Percentiles rank a stretch among this genome's conserved stretches.
Evolutionary conservation across 2,113 vertebrate genomes (phyloP).

Genomic region (Saguinus midas): DNA sequence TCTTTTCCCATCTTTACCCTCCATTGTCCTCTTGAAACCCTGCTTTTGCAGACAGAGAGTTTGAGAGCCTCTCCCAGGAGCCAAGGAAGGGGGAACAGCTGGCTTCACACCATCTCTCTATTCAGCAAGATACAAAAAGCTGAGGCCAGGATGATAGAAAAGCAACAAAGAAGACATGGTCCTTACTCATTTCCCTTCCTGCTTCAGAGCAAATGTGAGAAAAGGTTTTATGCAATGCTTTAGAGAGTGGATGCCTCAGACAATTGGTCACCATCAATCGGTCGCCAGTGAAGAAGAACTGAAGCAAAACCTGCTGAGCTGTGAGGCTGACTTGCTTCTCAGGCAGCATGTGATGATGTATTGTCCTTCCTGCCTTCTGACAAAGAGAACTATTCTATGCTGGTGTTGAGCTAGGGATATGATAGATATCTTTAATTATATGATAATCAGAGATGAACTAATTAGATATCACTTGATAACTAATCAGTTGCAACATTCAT

Average conservation of each 20-base stretch:
- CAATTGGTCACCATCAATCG: rapidly evolving
- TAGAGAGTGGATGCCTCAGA: too few relatives aligned
- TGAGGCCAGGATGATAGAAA: not conserved
- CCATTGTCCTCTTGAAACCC: not conserved
- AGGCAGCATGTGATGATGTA: rapidly evolving
- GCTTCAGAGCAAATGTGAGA: not conserved
- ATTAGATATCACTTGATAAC: conserved; percentile 62
- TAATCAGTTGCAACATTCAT: conserved; percentile 58
- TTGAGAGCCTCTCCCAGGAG: not conserved
- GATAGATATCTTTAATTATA: conserved; percentile 49
- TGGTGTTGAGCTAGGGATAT: not conserved
- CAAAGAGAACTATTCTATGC: not conserved
- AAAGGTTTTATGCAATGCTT: not conserved
- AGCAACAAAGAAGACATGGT: too few relatives aligned
- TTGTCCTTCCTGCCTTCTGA: not conserved
- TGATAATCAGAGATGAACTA: conserved; percentile 56
- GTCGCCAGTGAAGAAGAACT: not conserved
- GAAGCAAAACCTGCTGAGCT: not conserved
- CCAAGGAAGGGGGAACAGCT: not conserved
- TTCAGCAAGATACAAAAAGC: not conserved
- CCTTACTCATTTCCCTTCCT: rapidly evolving
- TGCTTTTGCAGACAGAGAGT: not conserved
- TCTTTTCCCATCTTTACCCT: not conserved
- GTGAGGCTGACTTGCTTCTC: not conserved
- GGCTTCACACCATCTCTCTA: rapidly evolving